Conservation (phyloP, 2,888 invertebrate genomes). For the Drosophila diplacantha region DNA sequence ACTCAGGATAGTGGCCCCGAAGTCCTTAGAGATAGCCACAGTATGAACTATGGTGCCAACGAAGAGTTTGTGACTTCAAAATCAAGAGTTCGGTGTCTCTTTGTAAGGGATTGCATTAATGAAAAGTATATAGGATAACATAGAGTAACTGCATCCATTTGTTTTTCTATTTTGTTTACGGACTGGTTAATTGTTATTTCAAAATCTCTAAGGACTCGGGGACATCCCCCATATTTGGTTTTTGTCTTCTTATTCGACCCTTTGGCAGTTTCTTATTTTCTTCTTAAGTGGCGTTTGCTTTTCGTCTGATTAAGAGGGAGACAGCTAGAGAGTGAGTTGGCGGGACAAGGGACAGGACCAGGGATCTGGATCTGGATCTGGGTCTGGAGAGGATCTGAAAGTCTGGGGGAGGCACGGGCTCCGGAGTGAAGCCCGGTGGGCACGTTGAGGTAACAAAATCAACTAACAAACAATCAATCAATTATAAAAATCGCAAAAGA, state of each 20-base stretch:
- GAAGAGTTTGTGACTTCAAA: background rate
- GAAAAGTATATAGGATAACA: background rate
- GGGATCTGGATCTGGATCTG: background rate
- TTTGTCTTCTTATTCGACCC: conserved; percentile 31
- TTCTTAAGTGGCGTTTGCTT: conserved; percentile 49
- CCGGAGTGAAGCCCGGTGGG: conserved; percentile 5
- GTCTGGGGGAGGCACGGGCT: conserved; percentile 3
- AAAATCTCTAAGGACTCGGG: conserved; percentile 7
- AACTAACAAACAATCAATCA: conserved; percentile 15
- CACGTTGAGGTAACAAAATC: conserved; percentile 44
- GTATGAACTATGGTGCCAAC: background rate
- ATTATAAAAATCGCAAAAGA: conserved; percentile 28
- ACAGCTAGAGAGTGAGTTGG: conserved; percentile 13
- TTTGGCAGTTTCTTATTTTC: conserved; percentile 55
- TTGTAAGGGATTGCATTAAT: background rate
- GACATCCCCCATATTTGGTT: conserved; percentile 2
- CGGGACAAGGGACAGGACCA: background rate
- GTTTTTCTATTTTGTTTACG: background rate
- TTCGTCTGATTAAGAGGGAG: conserved; percentile 25
- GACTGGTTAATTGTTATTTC: background rate
- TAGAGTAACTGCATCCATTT: background rate
- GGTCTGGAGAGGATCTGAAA: background rate
- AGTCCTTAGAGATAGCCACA: conserved; percentile 6
- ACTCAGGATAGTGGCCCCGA: background rate
- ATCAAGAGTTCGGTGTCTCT: background rate